Base-by-base conservation (phyloP, 2,888 invertebrate genomes). In the Hydriomena furcata region DNA sequence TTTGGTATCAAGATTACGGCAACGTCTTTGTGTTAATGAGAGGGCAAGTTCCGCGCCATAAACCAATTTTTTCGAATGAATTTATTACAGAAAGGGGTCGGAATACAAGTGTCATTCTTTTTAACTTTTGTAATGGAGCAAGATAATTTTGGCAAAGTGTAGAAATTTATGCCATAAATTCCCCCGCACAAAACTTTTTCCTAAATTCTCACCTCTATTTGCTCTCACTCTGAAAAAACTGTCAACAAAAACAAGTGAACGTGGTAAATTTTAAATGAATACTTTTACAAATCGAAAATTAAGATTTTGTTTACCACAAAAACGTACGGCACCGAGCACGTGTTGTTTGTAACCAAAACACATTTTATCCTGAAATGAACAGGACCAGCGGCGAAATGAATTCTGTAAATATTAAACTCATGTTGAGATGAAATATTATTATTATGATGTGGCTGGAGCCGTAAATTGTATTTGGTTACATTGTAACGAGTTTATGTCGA, bases 401-500 rank as follows among this genome's bases (percentile, higher is more conserved):
- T 69, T 71, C 70, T 70, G 76, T 70, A 73, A 73, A 72, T 73
- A 78, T 73, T 74, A 76, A 75, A 69, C 70, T 69, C 63, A 68
- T 66, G 61, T 60, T 62, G 70, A 73, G 71, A 82, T 82, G 82
- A 80, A 85, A 84, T 85, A 82, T 85, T 82, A 79, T 79, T 85
- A 82, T 85, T 82, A 79, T 79, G 81, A 86, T 81, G 78, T 74
- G 80, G 79, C 71, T 71, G 73, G 66, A 70, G 74, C 71, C 66
- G 77, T 79, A 86, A 86, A 88, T 87, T 86, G 84, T 85, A 87
- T 88, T 86, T 80, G 83, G 85, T 82, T 86, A 82, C 76, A 80
- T 76, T 82, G 79, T 88, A 88, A 89, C 87, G 85, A 87, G 82
- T 83, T 81, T 79, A 79, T 81, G 81, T 80, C 79, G 78, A 67